Evolutionary conservation across 2,888 invertebrate genomes (phyloP), one percentile per base, ranked within the genome.

Genomic region (Margaritifera margaritifera): DNA sequence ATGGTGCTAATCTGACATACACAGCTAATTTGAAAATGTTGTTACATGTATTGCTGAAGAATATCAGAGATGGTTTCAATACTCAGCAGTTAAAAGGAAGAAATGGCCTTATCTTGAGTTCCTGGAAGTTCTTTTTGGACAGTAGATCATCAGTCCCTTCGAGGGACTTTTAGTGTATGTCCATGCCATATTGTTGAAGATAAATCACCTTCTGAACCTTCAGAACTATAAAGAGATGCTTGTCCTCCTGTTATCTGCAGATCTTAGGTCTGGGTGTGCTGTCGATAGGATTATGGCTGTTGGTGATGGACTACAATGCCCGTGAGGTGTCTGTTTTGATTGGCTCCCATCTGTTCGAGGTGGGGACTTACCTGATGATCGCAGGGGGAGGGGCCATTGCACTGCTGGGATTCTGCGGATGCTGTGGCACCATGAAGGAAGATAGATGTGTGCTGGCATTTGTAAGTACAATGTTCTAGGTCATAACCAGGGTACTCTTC

Each of bases 381-480:
- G 85, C 81, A 4, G 86, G 84, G 6, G 86, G 86, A n/a, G 86
- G 86, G 15, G 77, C 83, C 8, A 84, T 86, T 62, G 83, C 86
- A 0, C 76, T 86, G 31, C 77, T 86, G 60, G 86, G 85, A 6
- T 86, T 86, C 78, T 86, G 86, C 76, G 86, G 86, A 8, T 86
- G 85, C 71, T 86, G 86, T 69, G 86, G 86, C 11, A 86, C 86
- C 15, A 85, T 86, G 80, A 75, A 84, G 50, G 85, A 85, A 69
- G 86, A 86, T 72, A 84, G 77, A 81, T 86, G 85, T 73, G 85
- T 86, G 15, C 74, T 86, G 62, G 83, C 81, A 58, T 86, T 86
- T 84, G 86, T 86, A 81, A 85, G 85, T 85, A 73, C 60, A 56
- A 19, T 19, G 19, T 24, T 68, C 60, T 59, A 57, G 15, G 25